These are phyloP conservation scores for Atopsyche davidsoni DNA, from an alignment of 1,140 invertebrate genomes.

Conservation along the genomic window DNA sequence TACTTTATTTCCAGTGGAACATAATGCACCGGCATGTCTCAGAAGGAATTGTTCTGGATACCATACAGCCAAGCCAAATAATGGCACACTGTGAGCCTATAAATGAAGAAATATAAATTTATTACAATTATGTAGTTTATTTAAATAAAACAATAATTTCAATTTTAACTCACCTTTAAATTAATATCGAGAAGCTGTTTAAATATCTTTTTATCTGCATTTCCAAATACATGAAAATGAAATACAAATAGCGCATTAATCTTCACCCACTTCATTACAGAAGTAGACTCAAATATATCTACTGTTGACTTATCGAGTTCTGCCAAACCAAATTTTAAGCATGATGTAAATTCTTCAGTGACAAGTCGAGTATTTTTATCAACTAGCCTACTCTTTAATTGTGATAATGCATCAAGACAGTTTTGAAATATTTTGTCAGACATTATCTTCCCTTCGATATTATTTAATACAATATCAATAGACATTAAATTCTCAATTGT, in stretches of 20 bases:
- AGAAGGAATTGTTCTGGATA: slow-evolving; percentile 71
- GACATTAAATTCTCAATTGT: slow-evolving; percentile 51
- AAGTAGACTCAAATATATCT: slow-evolving; percentile 50
- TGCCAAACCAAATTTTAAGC: slow-evolving; percentile 58
- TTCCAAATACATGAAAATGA: slow-evolving; percentile 68
- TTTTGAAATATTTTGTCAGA: slow-evolving; percentile 45
- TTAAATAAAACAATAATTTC: not conserved
- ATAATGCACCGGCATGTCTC: slow-evolving; percentile 53
- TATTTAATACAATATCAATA: slow-evolving; percentile 61
- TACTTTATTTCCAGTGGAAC: slow-evolving; percentile 55
- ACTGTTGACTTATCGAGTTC: slow-evolving; percentile 56
- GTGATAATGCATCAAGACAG: slow-evolving; percentile 59
- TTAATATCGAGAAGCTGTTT: slow-evolving; percentile 67
- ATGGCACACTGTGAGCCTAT: slow-evolving; percentile 62
- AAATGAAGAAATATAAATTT: slow-evolving; percentile 27
- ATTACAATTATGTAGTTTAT: no score
- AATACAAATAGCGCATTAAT: slow-evolving; percentile 67
- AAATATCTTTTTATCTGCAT: slow-evolving; percentile 70
- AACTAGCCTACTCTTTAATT: slow-evolving; percentile 51
- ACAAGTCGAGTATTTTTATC: slow-evolving; percentile 59
- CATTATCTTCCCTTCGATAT: slow-evolving; percentile 53
- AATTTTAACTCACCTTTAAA: slow-evolving; percentile 56
- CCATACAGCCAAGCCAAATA: slow-evolving; percentile 74
- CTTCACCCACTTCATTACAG: slow-evolving; percentile 62
- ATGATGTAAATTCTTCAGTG: slow-evolving; percentile 65